These are phyloP conservation scores for Periparus ater DNA, from an alignment of 2,797 vertebrate genomes.

Conservation along the genomic window DNA sequence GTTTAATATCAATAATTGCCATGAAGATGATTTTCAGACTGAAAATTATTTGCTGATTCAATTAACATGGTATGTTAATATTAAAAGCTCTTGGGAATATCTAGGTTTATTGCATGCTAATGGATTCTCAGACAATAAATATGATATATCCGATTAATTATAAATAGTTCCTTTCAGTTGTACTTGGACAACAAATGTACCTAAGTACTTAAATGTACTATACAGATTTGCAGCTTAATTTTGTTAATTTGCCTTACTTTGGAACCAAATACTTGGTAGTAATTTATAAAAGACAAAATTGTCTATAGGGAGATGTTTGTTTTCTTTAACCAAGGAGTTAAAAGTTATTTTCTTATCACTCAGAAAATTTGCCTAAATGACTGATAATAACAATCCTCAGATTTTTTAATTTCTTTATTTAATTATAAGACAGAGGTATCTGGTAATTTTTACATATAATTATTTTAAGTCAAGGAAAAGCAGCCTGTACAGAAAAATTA, in stretches of 20 bases:
- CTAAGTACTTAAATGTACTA: neutral
- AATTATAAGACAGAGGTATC: neutral
- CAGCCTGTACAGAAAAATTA: neutral
- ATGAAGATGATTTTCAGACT: constrained; percentile 8
- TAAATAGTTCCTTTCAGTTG: neutral
- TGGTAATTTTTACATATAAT: neutral
- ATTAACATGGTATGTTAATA: constrained; percentile 26
- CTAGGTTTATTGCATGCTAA: constrained; percentile 20
- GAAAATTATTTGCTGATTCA: constrained; percentile 41
- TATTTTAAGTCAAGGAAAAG: neutral
- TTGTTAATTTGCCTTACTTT: neutral
- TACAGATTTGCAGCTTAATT: neutral
- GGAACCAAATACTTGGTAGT: neutral
- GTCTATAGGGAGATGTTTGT: neutral
- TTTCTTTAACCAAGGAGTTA: neutral
- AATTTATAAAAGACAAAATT: neutral
- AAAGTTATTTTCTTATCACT: neutral
- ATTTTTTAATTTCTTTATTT: neutral
- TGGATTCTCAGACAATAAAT: constrained; percentile 9
- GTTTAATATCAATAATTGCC: neutral
- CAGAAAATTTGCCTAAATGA: neutral
- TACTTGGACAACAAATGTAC: neutral
- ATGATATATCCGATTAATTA: neutral
- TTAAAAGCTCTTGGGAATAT: constrained; percentile 13
- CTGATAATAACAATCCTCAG: neutral